Evolutionary conservation across 2,113 vertebrate genomes (phyloP), one percentile per base, ranked within the genome.

Genomic region (Onychostruthus taczanowskii): DNA sequence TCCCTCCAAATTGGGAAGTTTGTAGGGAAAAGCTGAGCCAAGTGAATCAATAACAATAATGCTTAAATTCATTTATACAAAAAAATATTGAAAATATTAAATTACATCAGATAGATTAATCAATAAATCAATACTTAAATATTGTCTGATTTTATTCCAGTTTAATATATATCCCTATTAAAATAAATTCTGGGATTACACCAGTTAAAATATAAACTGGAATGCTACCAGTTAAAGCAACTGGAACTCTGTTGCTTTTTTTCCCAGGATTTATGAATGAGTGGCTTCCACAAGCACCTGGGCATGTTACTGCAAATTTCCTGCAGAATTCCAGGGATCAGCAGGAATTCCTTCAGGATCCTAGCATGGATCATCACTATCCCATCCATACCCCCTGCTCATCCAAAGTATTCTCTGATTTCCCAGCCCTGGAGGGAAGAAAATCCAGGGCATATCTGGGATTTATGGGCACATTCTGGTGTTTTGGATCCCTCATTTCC

Each of bases 401-500:
- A 67, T 43, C 68, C 33, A 41, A 30, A 6, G 0, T 11, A 49
- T 43, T 62, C 47, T 50, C 35, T 14, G 5, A 23, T 13, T 16
- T 10, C 12, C 17, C 12, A 0, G 0, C 41, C 49, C 21, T 2
- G 15, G 26, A 62, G 63, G 55, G 47, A 41, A 27, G 62, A 47
- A 53, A 39, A 47, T n/a, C 39, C 87, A 18, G 46, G 47, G 4
- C 22, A 6, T 7, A 19, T 2, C 8, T 41, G 87, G 53, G n/a
- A 68, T 35, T 30, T 31, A 8, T 35, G 30, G 47, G 30, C 14
- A 4, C 11, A 7, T 62, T 22, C 16, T 18, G 17, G 14, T 24
- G 6, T 7, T 46, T 17, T 33, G 39, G 28, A 24, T 44, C 13
- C 64, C 10, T 39, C 18, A 13, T 53, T 43, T 16, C 9, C 14